Conservation (phyloP, 2,888 invertebrate species). For the Eristalis tenax region DNA sequence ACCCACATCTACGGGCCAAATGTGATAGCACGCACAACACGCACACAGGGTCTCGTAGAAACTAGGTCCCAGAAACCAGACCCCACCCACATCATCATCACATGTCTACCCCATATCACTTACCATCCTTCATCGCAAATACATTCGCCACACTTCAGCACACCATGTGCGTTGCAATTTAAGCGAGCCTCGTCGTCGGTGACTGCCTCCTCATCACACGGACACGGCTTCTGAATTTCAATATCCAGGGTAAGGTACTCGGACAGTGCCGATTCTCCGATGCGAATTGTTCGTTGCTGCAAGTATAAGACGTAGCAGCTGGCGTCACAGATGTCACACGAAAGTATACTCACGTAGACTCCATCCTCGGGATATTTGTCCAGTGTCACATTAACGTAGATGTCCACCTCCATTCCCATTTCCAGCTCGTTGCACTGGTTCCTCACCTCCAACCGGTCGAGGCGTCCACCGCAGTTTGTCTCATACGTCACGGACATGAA, state of each 20-base stretch:
- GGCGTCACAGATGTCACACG: background rate
- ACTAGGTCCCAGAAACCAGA: no score
- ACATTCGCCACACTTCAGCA: conserved; percentile 85
- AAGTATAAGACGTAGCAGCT: conserved; percentile 23
- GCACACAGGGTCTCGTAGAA: no score
- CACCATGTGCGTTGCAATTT: conserved; percentile 81
- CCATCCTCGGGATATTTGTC: conserved; percentile 83
- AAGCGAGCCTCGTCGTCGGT: conserved; percentile 74
- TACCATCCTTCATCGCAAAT: conserved; percentile 85
- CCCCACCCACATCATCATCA: background rate
- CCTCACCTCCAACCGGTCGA: conserved; percentile 81
- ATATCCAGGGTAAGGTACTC: conserved; percentile 87
- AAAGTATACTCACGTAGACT: conserved; percentile 78
- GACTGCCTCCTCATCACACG: conserved; percentile 82
- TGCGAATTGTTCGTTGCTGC: conserved; percentile 83
- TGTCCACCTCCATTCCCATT: conserved; percentile 85
- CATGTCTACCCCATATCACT: conserved; percentile 11
- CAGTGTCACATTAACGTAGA: conserved; percentile 85
- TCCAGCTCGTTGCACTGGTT: conserved; percentile 85
- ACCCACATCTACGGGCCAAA: no score
- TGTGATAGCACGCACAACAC: no score
- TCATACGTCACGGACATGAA: conserved; percentile 87
- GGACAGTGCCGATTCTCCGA: conserved; percentile 90
- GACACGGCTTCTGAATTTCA: conserved; percentile 88
- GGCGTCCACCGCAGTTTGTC: conserved; percentile 86